Conservation (phyloP, 2,797 vertebrate genomes). For the Macroramphosus scolopax region DNA sequence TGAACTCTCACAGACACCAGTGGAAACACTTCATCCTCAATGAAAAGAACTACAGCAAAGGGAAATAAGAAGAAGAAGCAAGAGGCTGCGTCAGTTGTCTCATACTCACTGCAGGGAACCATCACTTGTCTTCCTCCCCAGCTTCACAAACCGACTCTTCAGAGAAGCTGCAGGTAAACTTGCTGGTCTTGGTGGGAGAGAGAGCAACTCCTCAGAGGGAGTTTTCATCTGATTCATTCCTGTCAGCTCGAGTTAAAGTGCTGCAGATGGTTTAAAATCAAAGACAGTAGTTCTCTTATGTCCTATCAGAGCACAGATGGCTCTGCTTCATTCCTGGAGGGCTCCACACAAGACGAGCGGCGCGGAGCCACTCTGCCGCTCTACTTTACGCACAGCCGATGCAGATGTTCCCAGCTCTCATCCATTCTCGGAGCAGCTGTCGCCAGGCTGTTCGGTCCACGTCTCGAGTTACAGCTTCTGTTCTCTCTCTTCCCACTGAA, state of each 20-base stretch:
- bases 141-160: slow-evolving; percentile 66
- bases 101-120: slow-evolving; percentile 77
- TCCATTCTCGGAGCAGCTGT: slow-evolving; percentile 43
- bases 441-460: not conserved
- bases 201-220: slow-evolving; percentile 55
- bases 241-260: not conserved
- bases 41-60: no score
- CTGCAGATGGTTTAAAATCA: no score
- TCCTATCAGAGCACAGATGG: not conserved
- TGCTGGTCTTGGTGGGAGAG: slow-evolving; percentile 59
- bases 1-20: no score
- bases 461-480: slow-evolving; percentile 10
- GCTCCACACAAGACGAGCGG: slow-evolving; percentile 26
- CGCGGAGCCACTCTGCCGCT: slow-evolving; percentile 24
- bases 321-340: slow-evolving; percentile 39
- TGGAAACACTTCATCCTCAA: no score
- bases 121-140: slow-evolving; percentile 76
- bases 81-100: no score
- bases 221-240: slow-evolving; percentile 49
- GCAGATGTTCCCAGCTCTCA: slow-evolving; percentile 61
- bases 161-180: slow-evolving; percentile 54
- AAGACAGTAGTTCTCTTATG: no score
- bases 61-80: not conserved
- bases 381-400: slow-evolving; percentile 36
- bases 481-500: not conserved